These are phyloP conservation scores for Ictidomys tridecemlineatus DNA, from an alignment of 2,113 vertebrate genomes.

Conservation along the genomic window DNA sequence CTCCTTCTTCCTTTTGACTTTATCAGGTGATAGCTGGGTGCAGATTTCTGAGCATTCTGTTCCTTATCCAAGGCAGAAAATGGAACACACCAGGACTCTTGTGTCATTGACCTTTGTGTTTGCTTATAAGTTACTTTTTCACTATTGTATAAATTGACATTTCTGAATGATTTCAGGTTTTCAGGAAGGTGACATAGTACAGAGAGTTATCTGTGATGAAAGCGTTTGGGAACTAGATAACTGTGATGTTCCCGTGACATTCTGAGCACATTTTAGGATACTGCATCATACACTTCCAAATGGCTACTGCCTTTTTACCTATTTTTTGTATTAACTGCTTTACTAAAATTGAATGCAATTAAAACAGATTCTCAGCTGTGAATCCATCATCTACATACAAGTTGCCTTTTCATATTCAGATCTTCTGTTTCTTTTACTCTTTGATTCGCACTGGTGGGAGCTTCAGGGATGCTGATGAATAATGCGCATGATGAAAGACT, in stretches of 20 bases:
- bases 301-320: background rate
- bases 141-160: background rate
- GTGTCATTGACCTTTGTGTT: background rate
- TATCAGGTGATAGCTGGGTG: background rate
- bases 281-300: background rate
- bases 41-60: background rate
- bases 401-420: background rate
- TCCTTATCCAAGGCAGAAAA: background rate
- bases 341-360: background rate
- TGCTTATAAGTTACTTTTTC: background rate
- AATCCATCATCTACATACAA: background rate
- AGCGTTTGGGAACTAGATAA: no score
- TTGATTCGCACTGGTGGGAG: background rate
- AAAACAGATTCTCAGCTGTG: background rate
- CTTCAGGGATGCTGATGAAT: background rate
- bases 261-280: background rate
- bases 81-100: background rate
- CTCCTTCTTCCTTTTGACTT: background rate
- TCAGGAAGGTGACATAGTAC: background rate
- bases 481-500: background rate
- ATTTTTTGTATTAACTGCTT: background rate
- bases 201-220: background rate
- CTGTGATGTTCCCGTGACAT: background rate
- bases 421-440: background rate
- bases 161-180: conserved; percentile 30